Percentiles rank a stretch among this genome's conserved stretches.
Conservation (phyloP, 2,113 vertebrate species). For the Coptodon bakossiorum region DNA sequence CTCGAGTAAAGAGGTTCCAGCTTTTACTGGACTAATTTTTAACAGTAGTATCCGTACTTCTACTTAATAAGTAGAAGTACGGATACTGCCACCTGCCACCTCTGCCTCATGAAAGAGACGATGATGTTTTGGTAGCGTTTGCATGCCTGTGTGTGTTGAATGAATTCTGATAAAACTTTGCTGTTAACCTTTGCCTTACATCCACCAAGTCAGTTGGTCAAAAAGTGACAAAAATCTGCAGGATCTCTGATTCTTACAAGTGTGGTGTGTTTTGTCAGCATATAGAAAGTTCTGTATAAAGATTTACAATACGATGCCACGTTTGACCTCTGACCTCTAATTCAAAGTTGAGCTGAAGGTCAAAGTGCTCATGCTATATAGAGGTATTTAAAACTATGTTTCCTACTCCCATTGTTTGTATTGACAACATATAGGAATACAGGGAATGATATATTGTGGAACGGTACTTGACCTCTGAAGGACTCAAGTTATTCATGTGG, state of each 20-base stretch:
- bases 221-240: background rate
- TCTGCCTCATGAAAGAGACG: background rate
- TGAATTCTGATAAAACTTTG: background rate
- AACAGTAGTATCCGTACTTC: background rate
- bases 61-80: background rate
- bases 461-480: background rate
- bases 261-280: background rate
- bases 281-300: background rate
- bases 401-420: background rate
- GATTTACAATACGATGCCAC: background rate
- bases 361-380: background rate
- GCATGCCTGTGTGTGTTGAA: background rate
- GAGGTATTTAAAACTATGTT: background rate
- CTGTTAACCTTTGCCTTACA: background rate
- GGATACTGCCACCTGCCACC: background rate
- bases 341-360: background rate
- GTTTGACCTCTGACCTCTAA: background rate
- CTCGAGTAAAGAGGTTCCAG: background rate
- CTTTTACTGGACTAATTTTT: background rate
- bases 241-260: background rate
- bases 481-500: background rate
- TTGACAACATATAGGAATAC: background rate
- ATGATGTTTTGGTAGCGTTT: background rate
- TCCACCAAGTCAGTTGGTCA: background rate
- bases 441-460: background rate